Evolutionary conservation across 53 echinoderm and acorn worm species (phyloP), one percentile per base, ranked within the genome.

Genomic region (Echinometra lucunter): DNA sequence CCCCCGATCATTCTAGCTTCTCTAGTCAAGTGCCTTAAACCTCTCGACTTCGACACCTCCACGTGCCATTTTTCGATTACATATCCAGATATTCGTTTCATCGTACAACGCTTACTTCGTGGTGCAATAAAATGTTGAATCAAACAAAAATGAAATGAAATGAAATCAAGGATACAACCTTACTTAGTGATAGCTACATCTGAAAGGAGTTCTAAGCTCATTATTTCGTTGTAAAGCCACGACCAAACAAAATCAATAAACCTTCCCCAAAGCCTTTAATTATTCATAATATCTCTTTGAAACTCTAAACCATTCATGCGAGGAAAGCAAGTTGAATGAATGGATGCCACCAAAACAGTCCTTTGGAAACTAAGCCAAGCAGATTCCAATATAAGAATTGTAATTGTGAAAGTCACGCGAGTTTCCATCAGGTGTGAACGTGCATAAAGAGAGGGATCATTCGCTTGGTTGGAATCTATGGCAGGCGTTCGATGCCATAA

Each of bases 171-270:
- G 53, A 53, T 53, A 13, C 9, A 63, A 3, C 23, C 25, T 25
- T 63, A 63, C 63, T 63, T 25, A 63, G 25, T 63, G 25, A 69
- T 69, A 32, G 69, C 11, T 30, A 69, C 69, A 69, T 4, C 4
- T 78, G 19, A 8, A 78, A 78, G 78, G 78, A 78, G 19, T 78
- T 18, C 42, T 78, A 4, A 23, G 21, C 78, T 35, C 23, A 78
- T 78, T 42, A 78, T 78, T 78, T 78, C 16, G 32, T 15, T 78
- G 78, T 78, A 78, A 44, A 2, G 38, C 78, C 40, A 78, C 13
- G 78, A 78, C 78, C 78, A 42, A 40, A 78, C 21, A 16, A 40
- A 78, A 78, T 78, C 78, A 78, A 78, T 78, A 38, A 42, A 78
- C 78, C 78, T 19, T 12, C n/a, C 42, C 18, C 18, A 42, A 40